Evolutionary conservation across 2,888 invertebrate genomes (phyloP).

Genomic region (Brachylomia viminalis): DNA sequence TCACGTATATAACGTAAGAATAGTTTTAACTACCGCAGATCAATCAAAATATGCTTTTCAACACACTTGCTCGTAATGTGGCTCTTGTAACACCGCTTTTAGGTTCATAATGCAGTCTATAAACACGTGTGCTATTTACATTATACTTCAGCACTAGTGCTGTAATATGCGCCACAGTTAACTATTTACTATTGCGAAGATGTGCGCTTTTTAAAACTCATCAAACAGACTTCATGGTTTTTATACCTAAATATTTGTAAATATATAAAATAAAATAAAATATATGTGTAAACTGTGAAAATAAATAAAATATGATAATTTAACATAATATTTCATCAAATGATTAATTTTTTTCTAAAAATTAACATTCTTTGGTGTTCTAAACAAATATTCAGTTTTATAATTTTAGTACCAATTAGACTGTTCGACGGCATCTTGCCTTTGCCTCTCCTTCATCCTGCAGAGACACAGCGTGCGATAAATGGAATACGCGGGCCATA

Average conservation of each 20-base stretch:
- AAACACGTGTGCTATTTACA: background rate
- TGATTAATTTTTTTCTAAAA: background rate
- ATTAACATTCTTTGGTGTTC: background rate
- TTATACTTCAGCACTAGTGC: background rate
- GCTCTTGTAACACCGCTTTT: background rate
- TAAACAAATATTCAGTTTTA: background rate
- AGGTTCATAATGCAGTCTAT: background rate
- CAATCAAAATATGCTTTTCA: background rate
- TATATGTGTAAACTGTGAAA: background rate
- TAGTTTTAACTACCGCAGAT: background rate
- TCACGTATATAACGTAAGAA: background rate
- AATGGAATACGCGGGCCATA: background rate
- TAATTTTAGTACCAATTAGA: background rate
- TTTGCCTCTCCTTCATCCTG: background rate
- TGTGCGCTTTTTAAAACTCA: background rate
- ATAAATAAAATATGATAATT: background rate
- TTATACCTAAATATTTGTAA: background rate
- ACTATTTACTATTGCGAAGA: background rate
- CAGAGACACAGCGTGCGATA: background rate
- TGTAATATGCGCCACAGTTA: background rate
- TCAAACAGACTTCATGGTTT: background rate
- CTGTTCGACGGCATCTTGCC: background rate
- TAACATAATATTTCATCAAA: background rate
- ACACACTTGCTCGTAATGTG: background rate
- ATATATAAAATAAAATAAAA: no score